Conservation (phyloP, 2,113 vertebrate species). For the Cololabis saira region DNA sequence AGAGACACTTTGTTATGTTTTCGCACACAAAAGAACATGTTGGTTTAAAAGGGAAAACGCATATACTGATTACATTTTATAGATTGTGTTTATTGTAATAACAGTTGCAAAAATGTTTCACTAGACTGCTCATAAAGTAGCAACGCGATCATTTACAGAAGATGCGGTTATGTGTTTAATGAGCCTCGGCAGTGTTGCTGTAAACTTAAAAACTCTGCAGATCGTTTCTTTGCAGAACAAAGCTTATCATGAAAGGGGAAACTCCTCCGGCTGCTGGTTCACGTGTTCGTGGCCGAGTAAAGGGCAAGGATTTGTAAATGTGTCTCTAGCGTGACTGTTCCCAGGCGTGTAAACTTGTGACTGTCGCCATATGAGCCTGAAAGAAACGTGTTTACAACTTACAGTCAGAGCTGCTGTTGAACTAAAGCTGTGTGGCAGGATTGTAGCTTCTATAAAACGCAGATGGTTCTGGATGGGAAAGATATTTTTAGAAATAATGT, state of each 20-base stretch:
- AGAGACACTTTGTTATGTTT: no score
- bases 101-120: constrained; percentile 26
- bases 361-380: constrained; percentile 46
- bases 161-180: not conserved
- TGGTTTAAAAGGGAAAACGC: not conserved
- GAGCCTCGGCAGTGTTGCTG: not conserved
- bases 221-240: not conserved
- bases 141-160: not conserved
- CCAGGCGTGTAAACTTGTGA: constrained; percentile 42
- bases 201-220: not conserved
- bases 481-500: not conserved
- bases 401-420: constrained; percentile 4
- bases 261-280: constrained; percentile 1
- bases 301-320: constrained; percentile 20
- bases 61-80: constrained; percentile 22
- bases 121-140: constrained; percentile 18
- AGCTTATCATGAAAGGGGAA: not conserved
- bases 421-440: constrained; percentile 41
- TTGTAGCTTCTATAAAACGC: not conserved
- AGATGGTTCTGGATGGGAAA: constrained; percentile 1
- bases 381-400: constrained; percentile 28
- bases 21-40: no score
- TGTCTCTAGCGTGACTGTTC: constrained; percentile 9
- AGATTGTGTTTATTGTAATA: constrained; percentile 21
- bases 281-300: constrained; percentile 22